These are phyloP conservation scores for Corythornis cristatus DNA, from an alignment of 2,113 vertebrate species.

Conservation along the genomic window DNA sequence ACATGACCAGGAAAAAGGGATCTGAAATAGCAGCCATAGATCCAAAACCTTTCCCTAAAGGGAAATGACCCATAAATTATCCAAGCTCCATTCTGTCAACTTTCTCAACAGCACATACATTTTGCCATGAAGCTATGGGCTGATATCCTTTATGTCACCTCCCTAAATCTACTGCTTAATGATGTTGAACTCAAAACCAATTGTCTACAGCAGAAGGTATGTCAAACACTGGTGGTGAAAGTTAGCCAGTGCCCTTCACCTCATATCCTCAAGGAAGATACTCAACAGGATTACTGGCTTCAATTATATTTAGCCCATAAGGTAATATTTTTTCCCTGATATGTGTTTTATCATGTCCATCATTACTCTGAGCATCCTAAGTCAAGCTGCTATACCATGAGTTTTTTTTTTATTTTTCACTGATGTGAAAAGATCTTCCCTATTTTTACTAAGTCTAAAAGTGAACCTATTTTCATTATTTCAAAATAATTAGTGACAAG, in stretches of 20 bases:
- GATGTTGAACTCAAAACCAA: background rate
- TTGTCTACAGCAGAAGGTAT: background rate
- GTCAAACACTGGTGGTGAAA: background rate
- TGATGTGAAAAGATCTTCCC: background rate
- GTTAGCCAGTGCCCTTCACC: background rate
- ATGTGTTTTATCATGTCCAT: background rate
- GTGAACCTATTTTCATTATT: background rate
- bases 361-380: background rate
- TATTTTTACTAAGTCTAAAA: background rate
- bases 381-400: background rate
- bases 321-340: background rate
- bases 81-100: background rate
- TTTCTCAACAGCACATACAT: conserved; percentile 17
- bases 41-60: background rate
- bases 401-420: background rate
- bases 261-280: background rate
- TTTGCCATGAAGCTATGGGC: background rate
- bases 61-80: conserved; percentile 8
- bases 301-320: background rate
- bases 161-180: background rate
- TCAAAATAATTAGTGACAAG: background rate
- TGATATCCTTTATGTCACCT: background rate
- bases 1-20: background rate
- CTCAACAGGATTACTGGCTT: background rate
- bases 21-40: conserved; percentile 2